Evolutionary conservation across 2,797 vertebrate species (phyloP), one percentile per base, ranked within the genome.

Genomic region (Poecile montanus): DNA sequence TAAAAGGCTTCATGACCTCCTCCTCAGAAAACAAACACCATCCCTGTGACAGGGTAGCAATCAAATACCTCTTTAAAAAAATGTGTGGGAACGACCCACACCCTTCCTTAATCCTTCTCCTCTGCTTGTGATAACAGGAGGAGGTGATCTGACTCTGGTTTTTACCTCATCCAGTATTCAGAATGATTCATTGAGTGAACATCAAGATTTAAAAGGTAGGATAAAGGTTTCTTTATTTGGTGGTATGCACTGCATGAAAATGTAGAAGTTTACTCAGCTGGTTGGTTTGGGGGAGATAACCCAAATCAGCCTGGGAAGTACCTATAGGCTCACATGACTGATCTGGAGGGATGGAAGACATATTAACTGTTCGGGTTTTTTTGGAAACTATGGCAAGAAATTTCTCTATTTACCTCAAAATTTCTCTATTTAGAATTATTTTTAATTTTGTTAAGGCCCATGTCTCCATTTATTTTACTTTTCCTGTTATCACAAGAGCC

Each of bases 171-270:
- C 38, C 67, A 61, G 38, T 10, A 71, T 74, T 88, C 80, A 47
- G 74, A 88, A 75, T 84, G 76, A 92, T 92, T 94, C 70, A 86
- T 4, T 34, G 67, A 60, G 51, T 9, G 40, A 94, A 68, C 32
- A 42, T 36, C 36, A 95, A 93, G 66, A 76, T 72, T 76, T 61
- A 48, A 91, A 88, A 88, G 79, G 77, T 58, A 57, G n/a, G 53
- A 26, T 78, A 82, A 88, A 86, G 40, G n/a, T 53, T 70, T 67
- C 42, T 72, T 87, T 88, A 29, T 27, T 65, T 56, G 21, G 25
- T 58, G 27, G 4, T 3, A 57, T 76, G 44, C 10, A n/a, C 34
- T 76, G 53, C 61, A 63, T 77, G 65, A 79, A 90, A 93, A 85
- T 57, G 17, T 56, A 40, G n/a, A 66, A 26, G 16, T 66, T 72